These are phyloP conservation scores for Griposia aprilina DNA, from an alignment of 2,888 invertebrate genomes.

Conservation along the genomic window DNA sequence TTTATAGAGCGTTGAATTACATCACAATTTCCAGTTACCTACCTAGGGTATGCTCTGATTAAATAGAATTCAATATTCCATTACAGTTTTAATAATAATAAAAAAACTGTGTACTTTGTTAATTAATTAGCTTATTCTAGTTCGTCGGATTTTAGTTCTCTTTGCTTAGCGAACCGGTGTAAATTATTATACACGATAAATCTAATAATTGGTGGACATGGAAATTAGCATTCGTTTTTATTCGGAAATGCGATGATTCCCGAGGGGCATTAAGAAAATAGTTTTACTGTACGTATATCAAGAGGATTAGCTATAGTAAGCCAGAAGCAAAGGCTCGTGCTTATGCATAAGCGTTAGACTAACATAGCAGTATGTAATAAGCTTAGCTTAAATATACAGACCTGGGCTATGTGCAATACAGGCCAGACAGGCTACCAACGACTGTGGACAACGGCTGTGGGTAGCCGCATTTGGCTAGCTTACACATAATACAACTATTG, in stretches of 20 bases:
- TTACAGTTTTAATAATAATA: constrained; percentile 11
- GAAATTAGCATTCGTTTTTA: too few species aligned
- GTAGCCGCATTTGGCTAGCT: too few species aligned
- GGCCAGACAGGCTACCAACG: not conserved
- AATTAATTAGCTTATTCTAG: constrained; percentile 20
- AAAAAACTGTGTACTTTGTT: constrained; percentile 16
- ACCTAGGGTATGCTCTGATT: not conserved
- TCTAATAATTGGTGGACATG: too few species aligned
- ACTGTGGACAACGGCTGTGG: too few species aligned
- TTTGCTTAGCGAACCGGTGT: constrained; percentile 16
- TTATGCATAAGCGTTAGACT: constrained; percentile 34
- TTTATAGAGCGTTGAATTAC: not conserved
- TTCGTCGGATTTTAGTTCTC: constrained; percentile 8
- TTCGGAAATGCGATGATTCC: too few species aligned
- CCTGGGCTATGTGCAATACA: constrained; percentile 4
- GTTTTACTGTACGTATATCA: not conserved
- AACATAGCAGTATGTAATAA: constrained; percentile 44
- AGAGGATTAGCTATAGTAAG: constrained; percentile 42
- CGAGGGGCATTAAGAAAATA: too few species aligned
- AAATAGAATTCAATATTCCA: constrained; percentile 12
- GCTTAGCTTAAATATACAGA: constrained; percentile 35
- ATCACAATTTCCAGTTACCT: not conserved
- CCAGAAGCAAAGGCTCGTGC: constrained; percentile 28
- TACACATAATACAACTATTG: not conserved
- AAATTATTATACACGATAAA: too few species aligned